A percentile compares a stretch with the other conserved stretches of the same genome.
phyloP scores from a whole-genome alignment of 2,888 invertebrate genomes.

The Endotricha flammealis region DNA sequence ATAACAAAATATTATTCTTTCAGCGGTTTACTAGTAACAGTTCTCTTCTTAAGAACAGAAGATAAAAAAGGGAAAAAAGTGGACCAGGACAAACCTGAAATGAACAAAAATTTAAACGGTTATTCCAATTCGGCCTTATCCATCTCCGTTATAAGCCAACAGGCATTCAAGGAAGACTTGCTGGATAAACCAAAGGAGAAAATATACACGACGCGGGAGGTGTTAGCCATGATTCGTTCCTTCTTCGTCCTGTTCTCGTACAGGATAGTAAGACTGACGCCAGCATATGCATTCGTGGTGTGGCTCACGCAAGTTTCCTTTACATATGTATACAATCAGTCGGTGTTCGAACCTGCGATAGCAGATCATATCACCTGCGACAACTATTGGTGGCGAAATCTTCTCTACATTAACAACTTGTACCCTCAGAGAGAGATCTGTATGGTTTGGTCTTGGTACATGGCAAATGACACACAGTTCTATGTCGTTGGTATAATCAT shows the following conservation, averaged over 20 bases:
- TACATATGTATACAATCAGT: slow-evolving; percentile 83
- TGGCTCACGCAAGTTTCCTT: slow-evolving; percentile 84
- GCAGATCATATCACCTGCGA: slow-evolving; percentile 85
- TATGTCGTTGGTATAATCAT: slow-evolving; percentile 83
- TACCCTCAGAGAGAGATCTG: slow-evolving; percentile 87
- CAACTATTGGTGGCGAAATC: slow-evolving; percentile 89
- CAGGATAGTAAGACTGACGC: slow-evolving; percentile 85
- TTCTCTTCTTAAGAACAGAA: slow-evolving; percentile 83
- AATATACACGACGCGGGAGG: slow-evolving; percentile 52
- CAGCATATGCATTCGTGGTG: slow-evolving; percentile 89
- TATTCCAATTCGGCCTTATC: slow-evolving; percentile 64
- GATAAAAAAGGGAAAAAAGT: slow-evolving; percentile 65
- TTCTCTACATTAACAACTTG: slow-evolving; percentile 89
- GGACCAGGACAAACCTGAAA: slow-evolving; percentile 43
- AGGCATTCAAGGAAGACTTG: slow-evolving; percentile 64
- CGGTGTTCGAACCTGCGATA: slow-evolving; percentile 85
- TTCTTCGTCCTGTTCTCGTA: slow-evolving; percentile 70
- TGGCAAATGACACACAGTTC: slow-evolving; percentile 89
- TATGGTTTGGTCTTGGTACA: slow-evolving; percentile 91
- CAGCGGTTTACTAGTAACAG: slow-evolving; percentile 85
- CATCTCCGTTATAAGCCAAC: slow-evolving; percentile 64
- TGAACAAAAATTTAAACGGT: slow-evolving; percentile 67
- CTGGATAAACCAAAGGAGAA: slow-evolving; percentile 52
- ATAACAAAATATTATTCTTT: slow-evolving; percentile 33
- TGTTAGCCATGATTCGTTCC: slow-evolving; percentile 57